Evolutionary conservation across 1,140 invertebrate genomes (phyloP).

Genomic region (Heliconius hermathena): DNA sequence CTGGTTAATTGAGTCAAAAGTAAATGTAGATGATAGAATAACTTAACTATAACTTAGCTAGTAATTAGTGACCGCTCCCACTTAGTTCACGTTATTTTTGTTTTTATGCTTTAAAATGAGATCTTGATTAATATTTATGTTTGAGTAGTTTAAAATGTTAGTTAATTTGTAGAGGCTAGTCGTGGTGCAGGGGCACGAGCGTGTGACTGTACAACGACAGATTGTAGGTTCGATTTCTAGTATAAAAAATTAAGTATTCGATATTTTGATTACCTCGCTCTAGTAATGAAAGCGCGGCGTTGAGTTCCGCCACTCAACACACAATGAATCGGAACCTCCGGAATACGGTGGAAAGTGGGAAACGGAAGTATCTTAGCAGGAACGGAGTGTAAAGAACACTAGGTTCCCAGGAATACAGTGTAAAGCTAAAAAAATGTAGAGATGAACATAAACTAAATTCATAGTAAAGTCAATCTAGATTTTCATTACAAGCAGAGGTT

Average conservation of each 20-base stretch:
- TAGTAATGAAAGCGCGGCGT: too few species aligned
- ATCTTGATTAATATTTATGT: not conserved
- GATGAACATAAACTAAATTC: not conserved
- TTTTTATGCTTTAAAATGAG: not conserved
- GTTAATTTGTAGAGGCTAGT: not conserved
- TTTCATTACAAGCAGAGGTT: constrained; percentile 7
- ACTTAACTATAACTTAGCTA: not conserved
- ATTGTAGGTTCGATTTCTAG: too few species aligned
- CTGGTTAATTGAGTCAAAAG: constrained; percentile 10
- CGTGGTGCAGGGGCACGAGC: too few species aligned
- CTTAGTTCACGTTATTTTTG: not conserved
- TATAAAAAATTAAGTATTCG: too few species aligned
- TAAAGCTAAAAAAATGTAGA: not conserved
- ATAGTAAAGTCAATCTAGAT: not conserved
- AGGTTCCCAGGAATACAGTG: too few species aligned
- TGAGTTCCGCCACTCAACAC: too few species aligned
- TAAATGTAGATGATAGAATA: not conserved
- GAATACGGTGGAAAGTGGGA: too few species aligned
- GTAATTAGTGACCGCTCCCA: not conserved
- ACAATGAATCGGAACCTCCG: too few species aligned
- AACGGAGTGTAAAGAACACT: too few species aligned
- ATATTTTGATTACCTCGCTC: too few species aligned
- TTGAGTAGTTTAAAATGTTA: not conserved
- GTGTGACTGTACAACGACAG: too few species aligned
- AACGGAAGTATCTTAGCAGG: too few species aligned